A percentile compares a stretch with the other conserved stretches of the same genome.
phyloP scores from a whole-genome alignment of 1,140 invertebrate genomes.

The Drosophila pectinifera region DNA sequence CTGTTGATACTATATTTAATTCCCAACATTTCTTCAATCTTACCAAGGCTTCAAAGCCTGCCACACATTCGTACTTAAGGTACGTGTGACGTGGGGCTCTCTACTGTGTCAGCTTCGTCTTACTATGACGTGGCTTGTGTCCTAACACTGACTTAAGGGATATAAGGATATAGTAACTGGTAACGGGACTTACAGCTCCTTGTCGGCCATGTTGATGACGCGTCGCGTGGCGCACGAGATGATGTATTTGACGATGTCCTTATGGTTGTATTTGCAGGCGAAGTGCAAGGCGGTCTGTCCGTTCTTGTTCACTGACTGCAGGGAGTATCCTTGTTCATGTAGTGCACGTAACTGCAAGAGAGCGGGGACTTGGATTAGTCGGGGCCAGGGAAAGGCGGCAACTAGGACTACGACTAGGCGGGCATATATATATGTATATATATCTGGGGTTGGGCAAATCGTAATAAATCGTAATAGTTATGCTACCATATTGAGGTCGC shows the following conservation, averaged over 20 bases:
- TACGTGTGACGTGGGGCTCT: too few species aligned
- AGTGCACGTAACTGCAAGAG: conserved; percentile 90
- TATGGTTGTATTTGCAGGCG: conserved; percentile 93
- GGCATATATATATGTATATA: neutral
- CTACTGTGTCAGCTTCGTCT: too few species aligned
- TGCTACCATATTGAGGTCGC: conserved; percentile 89
- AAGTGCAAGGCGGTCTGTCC: conserved; percentile 96
- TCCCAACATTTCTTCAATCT: too few species aligned
- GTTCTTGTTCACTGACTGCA: conserved; percentile 93
- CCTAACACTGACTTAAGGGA: too few species aligned
- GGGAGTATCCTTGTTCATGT: conserved; percentile 92
- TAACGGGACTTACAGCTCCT: conserved; percentile 89
- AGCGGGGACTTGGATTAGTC: neutral
- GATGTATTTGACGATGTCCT: conserved; percentile 95
- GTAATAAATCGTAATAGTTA: conserved; percentile 30
- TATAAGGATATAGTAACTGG: too few species aligned
- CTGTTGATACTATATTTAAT: too few species aligned
- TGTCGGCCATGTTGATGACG: conserved; percentile 94
- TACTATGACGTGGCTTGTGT: too few species aligned
- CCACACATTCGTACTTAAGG: too few species aligned
- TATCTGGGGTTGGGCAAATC: conserved; percentile 3
- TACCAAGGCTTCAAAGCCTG: too few species aligned
- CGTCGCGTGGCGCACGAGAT: conserved; percentile 93
- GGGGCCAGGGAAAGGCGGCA: too few species aligned
- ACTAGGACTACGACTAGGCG: neutral